phyloP scores from a whole-genome alignment of 30 jellyfish, hydroid and myxozoan species.

The Catostylus mosaicus region DNA sequence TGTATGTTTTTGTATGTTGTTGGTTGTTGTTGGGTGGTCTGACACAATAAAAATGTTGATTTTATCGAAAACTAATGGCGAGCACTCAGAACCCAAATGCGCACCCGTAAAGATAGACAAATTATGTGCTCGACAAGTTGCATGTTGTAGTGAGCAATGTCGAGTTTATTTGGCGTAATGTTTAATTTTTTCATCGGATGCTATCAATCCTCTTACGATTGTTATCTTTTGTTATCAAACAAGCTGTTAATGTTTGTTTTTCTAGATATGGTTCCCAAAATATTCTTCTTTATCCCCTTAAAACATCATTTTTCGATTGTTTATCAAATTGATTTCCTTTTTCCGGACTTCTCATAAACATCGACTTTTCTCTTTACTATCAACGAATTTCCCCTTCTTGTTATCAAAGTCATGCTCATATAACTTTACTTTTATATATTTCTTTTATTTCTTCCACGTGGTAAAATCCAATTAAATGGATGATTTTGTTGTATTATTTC shows the following conservation, averaged over 20 bases:
- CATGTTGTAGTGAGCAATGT: no score
- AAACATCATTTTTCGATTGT: background rate
- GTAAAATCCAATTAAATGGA: background rate
- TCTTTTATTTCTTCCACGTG: background rate
- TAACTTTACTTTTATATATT: background rate
- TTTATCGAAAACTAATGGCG: no score
- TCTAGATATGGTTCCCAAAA: background rate
- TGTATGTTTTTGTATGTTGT: no score
- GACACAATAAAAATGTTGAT: no score
- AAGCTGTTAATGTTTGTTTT: background rate
- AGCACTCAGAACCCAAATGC: no score
- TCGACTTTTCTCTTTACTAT: background rate
- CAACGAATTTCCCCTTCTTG: background rate
- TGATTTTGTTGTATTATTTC: no score
- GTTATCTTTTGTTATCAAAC: background rate
- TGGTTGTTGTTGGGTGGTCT: no score
- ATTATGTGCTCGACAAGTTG: no score
- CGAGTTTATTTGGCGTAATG: no score
- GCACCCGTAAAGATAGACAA: no score
- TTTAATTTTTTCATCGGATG: no score
- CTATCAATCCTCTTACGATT: no score
- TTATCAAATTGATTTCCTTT: background rate
- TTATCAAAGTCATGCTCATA: background rate
- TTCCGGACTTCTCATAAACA: slow-evolving; percentile 1
- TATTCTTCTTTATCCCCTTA: background rate